Conservation (phyloP, 2,113 vertebrate species). For the Aphyosemion australe region DNA sequence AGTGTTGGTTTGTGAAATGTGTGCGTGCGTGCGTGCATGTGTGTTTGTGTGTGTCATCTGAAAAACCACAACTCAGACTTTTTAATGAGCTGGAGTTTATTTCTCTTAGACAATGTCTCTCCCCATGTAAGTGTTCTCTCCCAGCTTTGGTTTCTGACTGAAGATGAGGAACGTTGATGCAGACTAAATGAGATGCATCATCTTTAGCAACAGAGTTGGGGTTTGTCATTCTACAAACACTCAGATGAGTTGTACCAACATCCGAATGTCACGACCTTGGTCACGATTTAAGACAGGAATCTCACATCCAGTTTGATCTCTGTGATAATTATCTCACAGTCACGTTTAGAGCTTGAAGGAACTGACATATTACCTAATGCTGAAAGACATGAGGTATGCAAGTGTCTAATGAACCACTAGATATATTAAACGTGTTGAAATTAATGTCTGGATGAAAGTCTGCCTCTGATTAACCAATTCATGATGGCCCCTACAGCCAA, state of each 20-base stretch:
- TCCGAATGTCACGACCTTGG: background rate
- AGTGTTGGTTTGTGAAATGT: constrained; percentile 50
- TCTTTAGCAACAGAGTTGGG: background rate
- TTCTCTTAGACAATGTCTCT: background rate
- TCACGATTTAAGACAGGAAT: constrained; percentile 25
- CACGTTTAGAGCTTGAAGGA: constrained; percentile 1
- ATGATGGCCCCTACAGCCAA: background rate
- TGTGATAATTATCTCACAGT: background rate
- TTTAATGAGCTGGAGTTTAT: too few relatives aligned
- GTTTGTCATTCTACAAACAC: constrained; percentile 1
- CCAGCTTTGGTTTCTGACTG: background rate
- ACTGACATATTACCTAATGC: too few relatives aligned
- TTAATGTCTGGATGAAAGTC: background rate
- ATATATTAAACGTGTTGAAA: background rate
- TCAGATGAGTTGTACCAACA: background rate
- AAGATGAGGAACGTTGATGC: background rate
- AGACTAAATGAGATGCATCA: background rate
- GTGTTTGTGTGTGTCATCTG: too few relatives aligned
- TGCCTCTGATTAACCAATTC: background rate
- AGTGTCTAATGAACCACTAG: background rate
- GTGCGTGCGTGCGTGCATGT: background rate
- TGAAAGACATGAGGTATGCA: background rate
- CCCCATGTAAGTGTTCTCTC: background rate
- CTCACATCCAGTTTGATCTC: constrained; percentile 52
- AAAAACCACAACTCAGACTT: too few relatives aligned